Base-by-base conservation (phyloP, 2,888 invertebrate genomes). In the Polyommatus icarus region DNA sequence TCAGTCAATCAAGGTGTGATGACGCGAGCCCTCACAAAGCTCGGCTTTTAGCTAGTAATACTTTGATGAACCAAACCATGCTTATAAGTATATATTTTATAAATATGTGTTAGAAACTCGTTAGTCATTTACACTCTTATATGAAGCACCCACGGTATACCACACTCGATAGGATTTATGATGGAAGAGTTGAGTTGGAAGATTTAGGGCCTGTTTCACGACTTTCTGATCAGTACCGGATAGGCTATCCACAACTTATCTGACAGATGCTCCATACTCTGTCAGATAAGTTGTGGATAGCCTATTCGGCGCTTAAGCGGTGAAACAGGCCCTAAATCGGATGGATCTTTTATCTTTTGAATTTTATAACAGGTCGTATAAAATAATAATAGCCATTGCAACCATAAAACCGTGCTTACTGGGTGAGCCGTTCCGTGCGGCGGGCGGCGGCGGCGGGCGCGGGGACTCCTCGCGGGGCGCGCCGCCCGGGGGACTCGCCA, bases 401-500 rank as follows among this genome's bases (percentile, higher is more conserved):
- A 75, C 50, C 46, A 75, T 50, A 50, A 75, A 75, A 75, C 57
- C 91, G 94, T 92, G 91, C 91, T 94, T 93, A 93, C 93, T 94
- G 85, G 93, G 91, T 86, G 92, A 89, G 90, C 91, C 92, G 87
- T 92, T 91, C 89, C 92, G 91, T 82, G 93, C 90, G 84, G 91
- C 88, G 85, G 91, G 91, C 84, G 92, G 90, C 85, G 91, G 91
- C 85, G 91, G 92, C 79, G 93, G 92, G 83, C 91, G 91, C 79
- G 91, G 90, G 76, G 89, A 85, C 82, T 91, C 91, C 85, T 94
- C 93, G 78, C 91, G 90, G 80, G 91, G 90, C 89, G 91, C 90
- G 89, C 95, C 95, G 89, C 97, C 97, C 84, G 97, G 97, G 83
- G 97, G 97, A 92, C 97, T 97, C 91, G 97, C 97, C 95, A 97